Evolutionary conservation across 2,888 invertebrate genomes (phyloP), one percentile per base, ranked within the genome.

Genomic region (Cerastis rubricosa): DNA sequence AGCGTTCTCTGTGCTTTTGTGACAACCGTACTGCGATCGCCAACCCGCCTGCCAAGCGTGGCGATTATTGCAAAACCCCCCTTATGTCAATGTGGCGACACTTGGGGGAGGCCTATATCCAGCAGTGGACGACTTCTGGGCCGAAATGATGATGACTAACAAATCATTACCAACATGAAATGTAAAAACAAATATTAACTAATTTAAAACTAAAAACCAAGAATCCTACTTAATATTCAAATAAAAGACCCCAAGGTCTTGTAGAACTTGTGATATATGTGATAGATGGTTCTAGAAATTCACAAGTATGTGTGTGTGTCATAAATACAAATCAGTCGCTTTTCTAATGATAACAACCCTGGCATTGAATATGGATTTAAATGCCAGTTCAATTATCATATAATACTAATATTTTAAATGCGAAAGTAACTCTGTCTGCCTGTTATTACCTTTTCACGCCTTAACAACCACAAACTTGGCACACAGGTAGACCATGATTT

Each of bases 251-350:
- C 22, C 80, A 84, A 83, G 84, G 84, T 49, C 64, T 57, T 45
- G 5, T 57, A 17, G n/a, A 63, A 51, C 43, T 12, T 67, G n/a
- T 9, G 17, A 70, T n/a, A n/a, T n/a, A n/a, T n/a, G n/a, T n/a
- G n/a, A n/a, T n/a, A n/a, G 79, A 69, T 61, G 40, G 19, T 84
- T 84, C 84, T 69, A 83, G 71, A 83, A 84, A 84, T 80, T 84
- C 51, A 71, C 76, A 75, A 71, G 14, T 45, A 25, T 19, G 22
- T 70, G 1, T 25, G 35, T 63, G 25, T 71, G 64, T 43, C 63
- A 68, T 68, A 70, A 66, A 70, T 69, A 59, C 51, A 25, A n/a
- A 63, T 40, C 54, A 67, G 35, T 73, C 19, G 25, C 80, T 75
- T 66, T 70, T 45, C 25, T 69, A 73, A 75, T 76, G 8, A 61